A percentile compares a stretch with the other conserved stretches of the same genome.
Conservation (phyloP, 2,888 invertebrate species). For the Oscheius myriophilus region DNA sequence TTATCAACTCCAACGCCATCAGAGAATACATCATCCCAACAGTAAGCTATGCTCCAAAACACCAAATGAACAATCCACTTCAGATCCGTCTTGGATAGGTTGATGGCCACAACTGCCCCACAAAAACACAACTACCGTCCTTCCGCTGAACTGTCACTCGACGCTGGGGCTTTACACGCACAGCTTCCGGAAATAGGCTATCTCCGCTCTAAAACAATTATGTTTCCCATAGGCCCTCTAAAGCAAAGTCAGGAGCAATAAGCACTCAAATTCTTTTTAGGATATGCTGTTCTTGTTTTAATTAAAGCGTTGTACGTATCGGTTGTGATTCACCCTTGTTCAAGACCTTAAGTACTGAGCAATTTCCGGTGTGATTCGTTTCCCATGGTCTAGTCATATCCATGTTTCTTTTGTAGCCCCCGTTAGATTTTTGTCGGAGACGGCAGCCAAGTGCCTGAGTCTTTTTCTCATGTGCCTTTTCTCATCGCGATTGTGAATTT, state of each 20-base stretch:
- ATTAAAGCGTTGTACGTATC: neutral
- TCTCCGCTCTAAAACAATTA: conserved; percentile 51
- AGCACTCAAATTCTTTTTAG: neutral
- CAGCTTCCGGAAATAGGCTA: conserved; percentile 59
- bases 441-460: too few relatives aligned
- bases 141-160: conserved; percentile 55
- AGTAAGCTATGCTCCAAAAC: conserved; percentile 1
- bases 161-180: conserved; percentile 59
- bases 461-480: too few relatives aligned
- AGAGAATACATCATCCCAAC: conserved; percentile 1
- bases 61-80: neutral
- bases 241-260: neutral
- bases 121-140: conserved; percentile 28
- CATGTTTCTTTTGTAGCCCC: neutral
- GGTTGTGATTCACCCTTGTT: too few relatives aligned
- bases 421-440: too few relatives aligned
- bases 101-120: conserved; percentile 33
- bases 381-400: neutral
- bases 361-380: neutral
- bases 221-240: conserved; percentile 53
- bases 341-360: too few relatives aligned
- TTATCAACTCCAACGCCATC: conserved; percentile 20
- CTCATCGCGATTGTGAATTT: too few relatives aligned
- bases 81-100: conserved; percentile 37
- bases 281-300: neutral